Conservation (phyloP, 2,888 invertebrate genomes). For the Epiperipatus broadwayi region DNA sequence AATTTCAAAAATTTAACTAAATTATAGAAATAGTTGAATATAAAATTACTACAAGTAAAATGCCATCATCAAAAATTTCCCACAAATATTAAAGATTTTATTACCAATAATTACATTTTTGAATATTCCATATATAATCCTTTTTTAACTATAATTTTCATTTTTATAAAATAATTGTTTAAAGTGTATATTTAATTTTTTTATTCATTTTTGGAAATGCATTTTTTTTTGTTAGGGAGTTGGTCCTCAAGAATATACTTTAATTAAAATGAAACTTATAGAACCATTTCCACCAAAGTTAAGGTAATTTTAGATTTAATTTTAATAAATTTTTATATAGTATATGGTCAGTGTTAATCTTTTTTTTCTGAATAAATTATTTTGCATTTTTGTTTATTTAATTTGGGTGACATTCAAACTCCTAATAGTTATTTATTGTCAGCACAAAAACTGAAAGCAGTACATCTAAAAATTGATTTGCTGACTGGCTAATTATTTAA, state of each 20-base stretch:
- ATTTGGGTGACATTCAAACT: no score
- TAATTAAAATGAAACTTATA: conserved; percentile 72
- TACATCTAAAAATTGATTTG: no score
- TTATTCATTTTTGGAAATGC: background rate
- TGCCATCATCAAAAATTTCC: no score
- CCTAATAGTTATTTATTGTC: no score
- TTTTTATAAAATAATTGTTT: conserved; percentile 4
- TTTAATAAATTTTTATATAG: background rate
- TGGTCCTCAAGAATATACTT: conserved; percentile 90
- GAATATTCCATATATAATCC: background rate
- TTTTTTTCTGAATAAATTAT: conserved; percentile 9
- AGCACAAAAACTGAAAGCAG: no score
- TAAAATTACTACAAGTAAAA: no score
- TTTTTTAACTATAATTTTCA: background rate
- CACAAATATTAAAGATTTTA: no score
- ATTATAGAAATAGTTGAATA: no score
- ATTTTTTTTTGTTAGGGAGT: conserved; percentile 43
- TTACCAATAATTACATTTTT: no score
- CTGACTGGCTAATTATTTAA: no score
- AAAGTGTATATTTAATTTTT: background rate
- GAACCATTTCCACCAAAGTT: conserved; percentile 51
- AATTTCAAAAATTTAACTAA: no score
- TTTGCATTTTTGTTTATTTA: conserved; percentile 10
- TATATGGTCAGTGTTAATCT: background rate
- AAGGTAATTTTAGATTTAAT: conserved; percentile 19